Percentiles rank a stretch among this genome's conserved stretches.
Evolutionary conservation across 2,888 invertebrate genomes (phyloP).

Genomic region (Molanna angustata): DNA sequence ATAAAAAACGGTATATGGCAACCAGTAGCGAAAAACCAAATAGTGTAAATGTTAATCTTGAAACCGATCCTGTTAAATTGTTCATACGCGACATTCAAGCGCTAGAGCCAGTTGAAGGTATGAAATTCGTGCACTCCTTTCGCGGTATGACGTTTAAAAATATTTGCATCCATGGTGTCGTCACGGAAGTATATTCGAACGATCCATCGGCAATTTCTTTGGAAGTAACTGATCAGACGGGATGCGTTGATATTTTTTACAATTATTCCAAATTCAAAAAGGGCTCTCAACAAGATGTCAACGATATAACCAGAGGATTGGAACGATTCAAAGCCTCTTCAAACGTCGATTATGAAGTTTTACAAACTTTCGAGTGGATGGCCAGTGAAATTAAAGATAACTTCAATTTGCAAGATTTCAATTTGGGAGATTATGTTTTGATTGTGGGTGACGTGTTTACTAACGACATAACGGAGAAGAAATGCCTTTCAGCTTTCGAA

Average conservation of each 20-base stretch:
- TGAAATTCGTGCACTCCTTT: conserved; percentile 9
- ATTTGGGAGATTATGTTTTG: conserved; percentile 11
- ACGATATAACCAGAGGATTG: neutral
- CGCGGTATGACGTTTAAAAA: conserved; percentile 18
- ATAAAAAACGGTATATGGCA: too few species aligned
- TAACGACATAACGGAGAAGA: conserved; percentile 2
- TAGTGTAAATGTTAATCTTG: neutral
- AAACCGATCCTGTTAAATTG: conserved; percentile 13
- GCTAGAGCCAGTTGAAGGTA: neutral
- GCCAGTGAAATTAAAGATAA: neutral
- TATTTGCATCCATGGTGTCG: conserved; percentile 13
- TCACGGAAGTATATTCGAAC: conserved; percentile 6
- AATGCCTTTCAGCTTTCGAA: conserved; percentile 13
- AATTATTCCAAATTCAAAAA: conserved; percentile 2
- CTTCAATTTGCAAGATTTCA: neutral
- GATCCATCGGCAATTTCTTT: neutral
- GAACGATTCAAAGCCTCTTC: neutral
- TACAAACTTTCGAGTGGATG: conserved; percentile 8
- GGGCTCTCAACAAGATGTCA: neutral
- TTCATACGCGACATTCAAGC: conserved; percentile 14
- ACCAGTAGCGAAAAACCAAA: too few species aligned
- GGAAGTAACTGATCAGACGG: conserved; percentile 15
- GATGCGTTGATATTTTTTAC: conserved; percentile 8
- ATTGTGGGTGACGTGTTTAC: conserved; percentile 17
- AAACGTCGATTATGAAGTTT: too few species aligned